A percentile compares a stretch with the other conserved stretches of the same genome.
Conservation (phyloP, 2,797 vertebrate genomes). For the Falco columbarius region DNA sequence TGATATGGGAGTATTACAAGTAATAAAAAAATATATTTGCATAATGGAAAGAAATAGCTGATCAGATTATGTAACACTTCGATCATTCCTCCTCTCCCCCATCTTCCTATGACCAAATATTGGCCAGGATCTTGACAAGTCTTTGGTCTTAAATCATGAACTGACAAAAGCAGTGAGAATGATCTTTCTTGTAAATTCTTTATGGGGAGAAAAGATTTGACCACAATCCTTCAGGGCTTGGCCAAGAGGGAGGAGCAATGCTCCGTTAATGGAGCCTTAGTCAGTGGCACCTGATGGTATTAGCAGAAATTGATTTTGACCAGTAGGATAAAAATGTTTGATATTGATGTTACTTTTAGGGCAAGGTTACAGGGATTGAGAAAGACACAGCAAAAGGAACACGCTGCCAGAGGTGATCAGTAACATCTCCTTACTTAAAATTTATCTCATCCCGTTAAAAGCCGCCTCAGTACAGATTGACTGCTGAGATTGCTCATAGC, state of each 20-base stretch:
- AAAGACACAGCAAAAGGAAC: not conserved
- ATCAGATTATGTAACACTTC: not conserved
- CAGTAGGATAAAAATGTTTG: not conserved
- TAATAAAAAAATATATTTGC: not conserved
- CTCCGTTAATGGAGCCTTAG: not conserved
- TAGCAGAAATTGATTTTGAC: not conserved
- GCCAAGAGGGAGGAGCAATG: not conserved
- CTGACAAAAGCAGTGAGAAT: not conserved
- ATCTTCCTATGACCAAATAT: not conserved
- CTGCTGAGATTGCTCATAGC: not conserved
- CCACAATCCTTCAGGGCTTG: not conserved
- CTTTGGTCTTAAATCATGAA: not conserved
- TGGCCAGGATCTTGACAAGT: not conserved
- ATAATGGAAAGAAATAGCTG: not conserved
- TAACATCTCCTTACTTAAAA: not conserved
- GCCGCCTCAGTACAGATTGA: fast-evolving
- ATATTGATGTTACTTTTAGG: not conserved
- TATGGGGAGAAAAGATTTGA: not conserved
- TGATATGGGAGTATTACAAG: not conserved
- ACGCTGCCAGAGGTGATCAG: not conserved
- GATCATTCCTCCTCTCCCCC: not conserved
- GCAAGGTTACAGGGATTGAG: not conserved
- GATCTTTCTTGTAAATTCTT: not conserved
- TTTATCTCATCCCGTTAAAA: not conserved
- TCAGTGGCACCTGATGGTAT: not conserved